Conservation (phyloP, 2,888 invertebrate genomes). For the Seladonia tumulorum region DNA sequence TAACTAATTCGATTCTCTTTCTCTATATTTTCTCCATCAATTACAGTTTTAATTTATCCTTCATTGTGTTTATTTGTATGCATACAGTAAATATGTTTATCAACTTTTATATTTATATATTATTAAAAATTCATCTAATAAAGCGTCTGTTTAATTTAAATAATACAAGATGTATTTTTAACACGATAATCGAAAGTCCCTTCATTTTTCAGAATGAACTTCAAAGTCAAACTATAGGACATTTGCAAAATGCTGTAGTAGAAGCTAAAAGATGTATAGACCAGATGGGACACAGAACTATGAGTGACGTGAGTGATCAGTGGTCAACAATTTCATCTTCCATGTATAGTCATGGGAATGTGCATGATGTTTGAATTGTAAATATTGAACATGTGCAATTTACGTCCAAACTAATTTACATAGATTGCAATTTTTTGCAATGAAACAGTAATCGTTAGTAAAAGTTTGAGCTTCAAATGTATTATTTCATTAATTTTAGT, state of each 20-base stretch:
- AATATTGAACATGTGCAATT: constrained; percentile 35
- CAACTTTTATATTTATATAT: neutral
- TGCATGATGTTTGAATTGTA: constrained; percentile 80
- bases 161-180: neutral
- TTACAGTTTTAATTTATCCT: neutral
- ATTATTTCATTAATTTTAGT: constrained; percentile 5
- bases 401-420: constrained; percentile 53
- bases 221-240: constrained; percentile 81
- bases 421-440: neutral
- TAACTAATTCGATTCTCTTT: neutral
- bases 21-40: neutral
- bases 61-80: neutral
- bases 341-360: constrained; percentile 79
- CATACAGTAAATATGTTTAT: neutral
- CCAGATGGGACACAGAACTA: constrained; percentile 78
- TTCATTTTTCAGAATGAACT: constrained; percentile 76
- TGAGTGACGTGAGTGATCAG: constrained; percentile 81
- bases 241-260: constrained; percentile 80
- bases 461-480: neutral
- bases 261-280: constrained; percentile 80
- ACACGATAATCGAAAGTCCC: constrained; percentile 10
- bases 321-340: constrained; percentile 80
- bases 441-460: neutral
- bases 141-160: neutral
- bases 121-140: neutral